Conservation (phyloP, 2,888 invertebrate species). For the Seladonia tumulorum region DNA sequence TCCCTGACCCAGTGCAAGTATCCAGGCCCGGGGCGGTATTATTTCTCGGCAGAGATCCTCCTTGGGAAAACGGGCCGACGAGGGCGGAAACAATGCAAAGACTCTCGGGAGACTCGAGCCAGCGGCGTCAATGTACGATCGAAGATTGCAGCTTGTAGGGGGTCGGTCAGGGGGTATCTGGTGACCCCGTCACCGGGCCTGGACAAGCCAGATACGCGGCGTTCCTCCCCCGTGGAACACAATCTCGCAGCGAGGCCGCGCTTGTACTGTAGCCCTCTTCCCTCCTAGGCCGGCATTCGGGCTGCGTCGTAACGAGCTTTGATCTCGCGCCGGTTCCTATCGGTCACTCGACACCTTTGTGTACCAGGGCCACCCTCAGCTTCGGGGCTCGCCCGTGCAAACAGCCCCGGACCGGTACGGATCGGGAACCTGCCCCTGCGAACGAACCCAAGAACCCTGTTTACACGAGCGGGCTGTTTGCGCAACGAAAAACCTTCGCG, state of each 20-base stretch:
- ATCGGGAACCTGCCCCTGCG: slow-evolving; percentile 10
- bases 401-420: slow-evolving; percentile 62
- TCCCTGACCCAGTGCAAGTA: slow-evolving; percentile 1
- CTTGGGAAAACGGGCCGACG: slow-evolving; percentile 3
- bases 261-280: slow-evolving; percentile 41
- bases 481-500: slow-evolving; percentile 48
- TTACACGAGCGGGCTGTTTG: slow-evolving; percentile 56
- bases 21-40: not conserved
- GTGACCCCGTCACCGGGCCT: slow-evolving; percentile 44
- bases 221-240: slow-evolving; percentile 48
- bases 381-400: slow-evolving; percentile 63
- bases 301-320: slow-evolving; percentile 74
- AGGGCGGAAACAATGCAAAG: slow-evolving; percentile 48
- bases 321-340: slow-evolving; percentile 74
- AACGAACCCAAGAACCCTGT: slow-evolving; percentile 61
- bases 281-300: slow-evolving; percentile 37
- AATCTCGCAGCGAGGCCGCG: slow-evolving; percentile 56
- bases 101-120: slow-evolving; percentile 12
- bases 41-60: not conserved
- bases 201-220: slow-evolving; percentile 59
- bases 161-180: slow-evolving; percentile 37
- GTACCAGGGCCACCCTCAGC: slow-evolving; percentile 60
- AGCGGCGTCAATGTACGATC: slow-evolving; percentile 45
- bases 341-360: slow-evolving; percentile 77
- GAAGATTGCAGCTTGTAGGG: slow-evolving; percentile 44